Evolutionary conservation across 2,797 vertebrate species (phyloP).

Genomic region (Sebastes wilsoni): DNA sequence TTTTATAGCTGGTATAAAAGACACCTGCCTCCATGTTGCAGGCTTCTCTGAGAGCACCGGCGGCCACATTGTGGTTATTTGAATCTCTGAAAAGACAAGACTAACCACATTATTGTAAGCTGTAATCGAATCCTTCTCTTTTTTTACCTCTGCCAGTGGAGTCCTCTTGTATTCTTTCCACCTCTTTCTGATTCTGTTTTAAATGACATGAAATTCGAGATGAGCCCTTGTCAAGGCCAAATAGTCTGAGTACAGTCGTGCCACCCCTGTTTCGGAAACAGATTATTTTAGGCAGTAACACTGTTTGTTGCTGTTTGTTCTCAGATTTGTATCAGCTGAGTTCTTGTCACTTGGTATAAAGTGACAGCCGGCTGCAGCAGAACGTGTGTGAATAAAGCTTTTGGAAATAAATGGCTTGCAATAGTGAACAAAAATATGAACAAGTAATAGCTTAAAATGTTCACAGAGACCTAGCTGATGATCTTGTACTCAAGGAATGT

Average conservation of each 20-base stretch:
- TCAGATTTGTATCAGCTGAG: constrained; percentile 18
- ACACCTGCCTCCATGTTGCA: not conserved
- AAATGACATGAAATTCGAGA: not conserved
- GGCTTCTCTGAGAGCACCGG: not conserved
- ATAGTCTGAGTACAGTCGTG: not conserved
- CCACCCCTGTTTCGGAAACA: constrained; percentile 33
- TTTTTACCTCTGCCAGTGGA: not conserved
- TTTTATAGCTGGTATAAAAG: not conserved
- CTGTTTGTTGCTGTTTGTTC: not conserved
- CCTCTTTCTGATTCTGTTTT: not conserved
- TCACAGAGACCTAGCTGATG: not conserved
- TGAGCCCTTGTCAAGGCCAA: not conserved
- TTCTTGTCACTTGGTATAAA: constrained; percentile 6
- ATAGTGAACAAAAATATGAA: not conserved
- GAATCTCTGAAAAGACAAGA: constrained; percentile 1
- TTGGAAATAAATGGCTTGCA: not conserved
- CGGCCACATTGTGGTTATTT: not conserved
- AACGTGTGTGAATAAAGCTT: not conserved
- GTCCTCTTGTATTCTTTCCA: not conserved
- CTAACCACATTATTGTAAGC: constrained; percentile 4
- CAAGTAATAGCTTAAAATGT: not conserved
- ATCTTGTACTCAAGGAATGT: not conserved
- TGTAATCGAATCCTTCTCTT: not conserved
- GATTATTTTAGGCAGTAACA: not conserved
- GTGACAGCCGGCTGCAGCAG: not conserved